Evolutionary conservation across 2,113 vertebrate genomes (phyloP).

Genomic region (Megaceryle torquata): DNA sequence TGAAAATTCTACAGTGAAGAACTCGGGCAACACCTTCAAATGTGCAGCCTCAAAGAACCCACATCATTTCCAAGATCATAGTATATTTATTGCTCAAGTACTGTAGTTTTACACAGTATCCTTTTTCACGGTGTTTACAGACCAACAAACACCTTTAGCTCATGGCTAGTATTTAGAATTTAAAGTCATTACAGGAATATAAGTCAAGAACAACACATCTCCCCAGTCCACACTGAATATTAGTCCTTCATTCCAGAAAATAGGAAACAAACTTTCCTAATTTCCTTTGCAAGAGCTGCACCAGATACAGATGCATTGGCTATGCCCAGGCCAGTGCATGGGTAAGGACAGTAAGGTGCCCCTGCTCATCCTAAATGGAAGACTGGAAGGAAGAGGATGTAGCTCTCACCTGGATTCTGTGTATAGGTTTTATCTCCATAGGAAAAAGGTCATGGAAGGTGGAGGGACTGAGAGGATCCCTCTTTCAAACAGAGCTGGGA

Average conservation of each 20-base stretch:
- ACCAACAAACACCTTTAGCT: neutral
- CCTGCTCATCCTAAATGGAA: neutral
- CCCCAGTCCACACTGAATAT: neutral
- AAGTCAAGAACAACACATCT: neutral
- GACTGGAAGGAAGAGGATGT: neutral
- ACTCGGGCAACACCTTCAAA: neutral
- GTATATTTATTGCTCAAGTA: neutral
- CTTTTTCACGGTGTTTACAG: neutral
- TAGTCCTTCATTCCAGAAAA: fast-evolving
- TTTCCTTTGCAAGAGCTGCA: neutral
- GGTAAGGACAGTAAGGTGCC: neutral
- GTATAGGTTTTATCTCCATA: neutral
- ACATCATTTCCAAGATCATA: neutral
- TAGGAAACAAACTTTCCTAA: neutral
- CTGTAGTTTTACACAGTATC: neutral
- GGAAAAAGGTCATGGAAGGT: neutral
- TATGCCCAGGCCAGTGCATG: neutral
- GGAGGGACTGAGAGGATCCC: neutral
- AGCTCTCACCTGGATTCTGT: neutral
- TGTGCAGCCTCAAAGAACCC: neutral
- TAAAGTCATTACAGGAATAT: neutral
- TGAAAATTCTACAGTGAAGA: neutral
- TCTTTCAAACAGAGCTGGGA: neutral
- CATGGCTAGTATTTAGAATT: neutral
- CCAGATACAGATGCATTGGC: neutral